These are phyloP conservation scores for Tipula confusa DNA, from an alignment of 2,888 invertebrate genomes.

Conservation along the genomic window DNA sequence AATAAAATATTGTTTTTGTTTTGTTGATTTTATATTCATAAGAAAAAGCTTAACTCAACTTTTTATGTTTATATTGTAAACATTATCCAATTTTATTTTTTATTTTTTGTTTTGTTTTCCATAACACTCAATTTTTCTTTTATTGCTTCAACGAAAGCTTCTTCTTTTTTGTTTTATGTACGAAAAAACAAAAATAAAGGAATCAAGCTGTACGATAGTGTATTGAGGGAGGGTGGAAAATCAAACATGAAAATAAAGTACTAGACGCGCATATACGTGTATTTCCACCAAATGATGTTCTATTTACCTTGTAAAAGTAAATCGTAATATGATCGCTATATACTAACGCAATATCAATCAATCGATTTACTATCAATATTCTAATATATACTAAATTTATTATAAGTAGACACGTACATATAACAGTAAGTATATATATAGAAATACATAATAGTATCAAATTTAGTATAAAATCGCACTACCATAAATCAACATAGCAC, in stretches of 20 bases:
- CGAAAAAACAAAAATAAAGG: background rate
- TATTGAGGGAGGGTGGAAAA: background rate
- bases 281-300: background rate
- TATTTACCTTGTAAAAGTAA: background rate
- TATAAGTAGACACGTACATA: background rate
- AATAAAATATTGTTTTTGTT: background rate
- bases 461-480: background rate
- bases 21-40: background rate
- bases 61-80: background rate
- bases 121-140: background rate
- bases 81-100: too few relatives aligned
- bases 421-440: too few relatives aligned
- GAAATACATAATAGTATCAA: background rate
- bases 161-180: too few relatives aligned
- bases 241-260: background rate
- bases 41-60: background rate
- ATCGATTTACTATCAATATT: background rate
- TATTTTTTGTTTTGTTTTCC: background rate
- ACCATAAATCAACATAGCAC: background rate
- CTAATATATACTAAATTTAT: background rate
- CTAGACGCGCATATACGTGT: background rate
- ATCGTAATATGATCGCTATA: too few relatives aligned
- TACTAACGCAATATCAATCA: background rate
- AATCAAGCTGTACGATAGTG: background rate
- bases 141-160: background rate